Evolutionary conservation across 2,888 invertebrate genomes (phyloP), one percentile per base, ranked within the genome.

Genomic region (Chydorus sphaericus): DNA sequence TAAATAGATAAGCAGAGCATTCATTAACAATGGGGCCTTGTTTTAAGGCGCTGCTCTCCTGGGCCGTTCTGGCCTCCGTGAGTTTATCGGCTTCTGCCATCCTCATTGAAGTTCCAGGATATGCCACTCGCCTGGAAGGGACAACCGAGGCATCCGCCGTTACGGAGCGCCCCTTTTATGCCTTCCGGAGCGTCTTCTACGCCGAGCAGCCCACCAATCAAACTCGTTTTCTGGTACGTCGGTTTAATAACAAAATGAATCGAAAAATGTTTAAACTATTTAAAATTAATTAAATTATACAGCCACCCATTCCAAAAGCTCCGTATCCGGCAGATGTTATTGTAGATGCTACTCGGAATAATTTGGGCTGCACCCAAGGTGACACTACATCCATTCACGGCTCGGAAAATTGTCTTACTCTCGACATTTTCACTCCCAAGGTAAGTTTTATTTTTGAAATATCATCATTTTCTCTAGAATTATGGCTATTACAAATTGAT

Each of bases 391-490:
- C 10, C 23, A 14, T 7, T 11, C 20, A 38, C 11, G 53, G 53
- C 8, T 23, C 36, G 5, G 57, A 57, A 36, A 29, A 57, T 23
- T 57, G 57, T 20, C 48, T 57, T 23, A 18, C 38, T 20, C n/a
- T 57, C 26, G 55, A 57, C 30, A 38, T 57, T 6, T 57, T 48
- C 54, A 57, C 57, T 33, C 57, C 57, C 2, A 39, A 54, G 20
- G 57, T 57, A 57, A 54, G 18, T 31, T 4, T 7, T 10, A n/a
- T n/a, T n/a, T n/a, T n/a, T n/a, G n/a, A n/a, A n/a, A n/a, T n/a
- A n/a, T n/a, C n/a, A n/a, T n/a, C n/a, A n/a, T n/a, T n/a, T n/a
- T n/a, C n/a, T n/a, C n/a, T n/a, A 5, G n/a, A 36, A 16, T 44
- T 11, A 38, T 11, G 8, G 11, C 20, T 38, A 18, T 38, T 11